Base-by-base conservation (phyloP, 2,113 vertebrate species). In the Calonectris borealis region DNA sequence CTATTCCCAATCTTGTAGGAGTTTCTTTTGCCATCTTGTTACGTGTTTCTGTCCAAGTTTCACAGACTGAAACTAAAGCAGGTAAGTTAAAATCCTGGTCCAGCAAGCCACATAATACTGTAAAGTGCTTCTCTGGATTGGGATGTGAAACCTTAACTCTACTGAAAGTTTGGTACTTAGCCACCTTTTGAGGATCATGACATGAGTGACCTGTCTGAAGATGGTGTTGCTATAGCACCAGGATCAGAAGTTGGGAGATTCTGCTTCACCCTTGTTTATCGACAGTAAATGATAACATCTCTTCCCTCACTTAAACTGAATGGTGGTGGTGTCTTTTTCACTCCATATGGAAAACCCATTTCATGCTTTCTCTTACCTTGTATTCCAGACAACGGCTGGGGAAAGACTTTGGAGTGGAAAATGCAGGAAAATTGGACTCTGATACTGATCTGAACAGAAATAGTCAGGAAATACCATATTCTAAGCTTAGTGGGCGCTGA, bases 391-490 rank as follows among this genome's bases (percentile, higher is more conserved):
- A 75, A 85, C 7, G 7, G 80, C 86, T 92, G 32, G 61, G 62
- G 83, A 97, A 95, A 85, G 68, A 79, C 72, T 95, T 94, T 85
- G 90, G 61, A 86, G 68, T 71, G 84, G 71, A 95, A 98, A 96
- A 93, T 60, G 38, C 44, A 95, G 51, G 88, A 93, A 96, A 97
- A 96, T 54, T 95, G 81, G 87, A 82, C 40, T 90, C 75, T 93
- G 86, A 93, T 84, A 96, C 71, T 92, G 86, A 96, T 96, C 93
- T 94, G 89, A 96, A 88, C n/a, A 87, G 86, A 94, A 98, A 90
- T 44, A 93, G 72, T 77, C 89, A 96, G 94, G 95, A 98, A 98
- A 96, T 97, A 52, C 60, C 85, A 55, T 90, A 96, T 94, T 97
- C 96, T 96, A 87, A 90, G 82, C 93, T 97, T 96, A 95, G 86